A percentile compares a stretch with the other conserved stretches of the same genome.
Conservation (phyloP, 2,888 invertebrate genomes). For the Amitus sp. region DNA sequence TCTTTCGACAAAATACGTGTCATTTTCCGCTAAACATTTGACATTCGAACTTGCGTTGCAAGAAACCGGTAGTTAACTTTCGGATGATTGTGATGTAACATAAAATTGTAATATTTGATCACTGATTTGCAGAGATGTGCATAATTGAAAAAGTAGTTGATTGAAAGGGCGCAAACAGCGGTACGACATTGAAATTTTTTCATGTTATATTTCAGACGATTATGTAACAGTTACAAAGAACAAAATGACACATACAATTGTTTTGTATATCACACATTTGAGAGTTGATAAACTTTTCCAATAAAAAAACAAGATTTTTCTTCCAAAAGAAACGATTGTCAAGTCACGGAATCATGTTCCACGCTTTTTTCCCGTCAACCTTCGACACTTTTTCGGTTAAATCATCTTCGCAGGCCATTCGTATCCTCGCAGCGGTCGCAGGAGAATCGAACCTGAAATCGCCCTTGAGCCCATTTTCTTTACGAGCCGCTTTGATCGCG, state of each 20-base stretch:
- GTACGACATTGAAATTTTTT: slow-evolving; percentile 64
- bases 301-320: too few relatives aligned
- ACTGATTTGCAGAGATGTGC: slow-evolving; percentile 67
- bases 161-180: slow-evolving; percentile 50
- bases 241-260: slow-evolving; percentile 67
- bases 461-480: slow-evolving; percentile 71
- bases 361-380: slow-evolving; percentile 38
- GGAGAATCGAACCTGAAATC: slow-evolving; percentile 79
- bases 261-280: slow-evolving; percentile 73
- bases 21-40: background rate
- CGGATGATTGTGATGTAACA: slow-evolving; percentile 59
- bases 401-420: slow-evolving; percentile 88
- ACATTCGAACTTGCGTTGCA: background rate
- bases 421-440: slow-evolving; percentile 84
- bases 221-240: slow-evolving; percentile 66
- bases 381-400: slow-evolving; percentile 76
- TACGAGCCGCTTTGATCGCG: slow-evolving; percentile 81
- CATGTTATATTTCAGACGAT: slow-evolving; percentile 70
- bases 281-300: slow-evolving; percentile 71
- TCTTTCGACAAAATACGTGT: background rate
- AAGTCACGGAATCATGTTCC: slow-evolving; percentile 40
- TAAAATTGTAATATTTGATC: slow-evolving; percentile 67
- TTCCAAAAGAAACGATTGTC: too few relatives aligned
- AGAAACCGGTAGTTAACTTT: slow-evolving; percentile 5
- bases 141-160: slow-evolving; percentile 64